Base-by-base conservation (phyloP, 2,797 vertebrate genomes). In the Paramormyrops hopkinsi region DNA sequence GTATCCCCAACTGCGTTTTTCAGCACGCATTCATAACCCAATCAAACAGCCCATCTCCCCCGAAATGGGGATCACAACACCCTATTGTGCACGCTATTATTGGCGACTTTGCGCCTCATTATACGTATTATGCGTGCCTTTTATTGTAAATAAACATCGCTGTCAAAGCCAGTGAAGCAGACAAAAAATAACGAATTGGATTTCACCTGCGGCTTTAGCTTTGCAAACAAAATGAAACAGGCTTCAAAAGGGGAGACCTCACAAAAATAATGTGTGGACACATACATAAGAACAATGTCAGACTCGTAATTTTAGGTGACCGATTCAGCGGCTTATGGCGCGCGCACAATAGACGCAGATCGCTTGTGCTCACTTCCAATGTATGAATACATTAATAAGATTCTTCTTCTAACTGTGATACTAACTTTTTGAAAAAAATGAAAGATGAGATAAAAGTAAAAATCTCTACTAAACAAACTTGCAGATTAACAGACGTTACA, bases 1-100 rank as follows among this genome's bases (percentile, higher is more conserved):
- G 94, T 93, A 93, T 95, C 94, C 94, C 95, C 93, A 65, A 94
- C 95, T 94, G 95, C 93, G 95, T 94, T 95, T 93, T 94, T 95
- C 94, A 95, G 41, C 85, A 90, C 88, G 88, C 93, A 93, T 88
- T 33, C 92, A 92, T 90, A 94, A 91, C 89, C 91, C 93, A 94
- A 94, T 94, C 93, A 94, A 93, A 94, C 92, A 94, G 91, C 92
- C 90, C 90, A 90, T 95, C 94, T 94, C 92, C 91, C 88, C 91
- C 91, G 37, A 92, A 94, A 95, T 93, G 92, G 93, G 93, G 93
- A 91, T 93, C 93, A 92, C 93, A 92, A 88, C 93, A 59, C 92
- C 91, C 92, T 94, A 94, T 95, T 96, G 96, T 95, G 93, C 86
- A 88, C 89, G 14, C 93, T 69, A 94, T 93, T 92, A 92, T 94